Conservation (phyloP, 2,113 vertebrate species). For the Haemorhous mexicanus region DNA sequence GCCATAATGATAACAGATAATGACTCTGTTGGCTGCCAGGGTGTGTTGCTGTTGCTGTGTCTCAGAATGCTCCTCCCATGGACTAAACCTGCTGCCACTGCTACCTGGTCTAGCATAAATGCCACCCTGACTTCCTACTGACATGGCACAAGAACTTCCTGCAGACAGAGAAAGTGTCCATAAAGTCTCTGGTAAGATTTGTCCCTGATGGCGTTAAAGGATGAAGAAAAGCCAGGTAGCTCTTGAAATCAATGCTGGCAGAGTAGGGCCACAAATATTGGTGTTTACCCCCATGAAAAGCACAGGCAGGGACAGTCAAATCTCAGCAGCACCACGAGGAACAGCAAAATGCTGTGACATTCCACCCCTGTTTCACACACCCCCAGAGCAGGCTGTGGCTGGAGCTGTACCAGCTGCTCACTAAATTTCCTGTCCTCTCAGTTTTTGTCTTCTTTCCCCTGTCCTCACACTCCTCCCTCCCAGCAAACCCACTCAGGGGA, state of each 20-base stretch:
- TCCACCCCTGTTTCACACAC: not conserved
- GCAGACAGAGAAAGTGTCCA: not conserved
- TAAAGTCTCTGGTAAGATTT: not conserved
- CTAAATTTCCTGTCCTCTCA: not conserved
- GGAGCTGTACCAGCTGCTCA: accelerated
- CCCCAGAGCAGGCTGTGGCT: not conserved
- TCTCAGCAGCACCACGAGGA: not conserved
- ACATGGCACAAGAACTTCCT: not conserved
- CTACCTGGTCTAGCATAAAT: not conserved
- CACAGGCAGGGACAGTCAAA: not conserved
- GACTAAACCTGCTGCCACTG: not conserved
- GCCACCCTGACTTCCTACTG: not conserved
- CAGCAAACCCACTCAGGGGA: not conserved
- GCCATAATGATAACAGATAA: not conserved
- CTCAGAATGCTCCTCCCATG: not conserved
- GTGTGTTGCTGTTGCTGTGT: not conserved
- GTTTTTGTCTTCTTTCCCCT: not conserved
- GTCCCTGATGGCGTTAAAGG: not conserved
- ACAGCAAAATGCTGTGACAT: accelerated
- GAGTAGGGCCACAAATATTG: not conserved
- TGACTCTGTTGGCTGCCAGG: not conserved
- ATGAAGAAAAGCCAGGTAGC: not conserved
- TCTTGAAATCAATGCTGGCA: not conserved
- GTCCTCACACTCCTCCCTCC: not conserved
- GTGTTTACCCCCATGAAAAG: not conserved